Percentiles rank a stretch among this genome's conserved stretches.
Evolutionary conservation across 2,888 invertebrate genomes (phyloP).

Genomic region (Drosophila antonietae): DNA sequence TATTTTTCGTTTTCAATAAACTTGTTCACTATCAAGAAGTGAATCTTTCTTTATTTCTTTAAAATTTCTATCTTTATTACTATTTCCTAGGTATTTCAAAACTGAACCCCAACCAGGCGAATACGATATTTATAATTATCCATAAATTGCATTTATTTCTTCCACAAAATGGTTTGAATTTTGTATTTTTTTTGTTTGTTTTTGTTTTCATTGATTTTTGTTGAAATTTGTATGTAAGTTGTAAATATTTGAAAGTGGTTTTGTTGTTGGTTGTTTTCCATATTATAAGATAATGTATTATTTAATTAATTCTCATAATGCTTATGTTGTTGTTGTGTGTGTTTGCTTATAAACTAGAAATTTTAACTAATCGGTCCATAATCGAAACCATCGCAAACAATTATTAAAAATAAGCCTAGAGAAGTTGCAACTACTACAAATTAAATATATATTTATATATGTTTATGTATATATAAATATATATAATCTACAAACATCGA

Average conservation of each 20-base stretch:
- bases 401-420: conserved; percentile 76
- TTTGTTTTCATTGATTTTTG: conserved; percentile 62
- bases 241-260: conserved; percentile 74
- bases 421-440: conserved; percentile 75
- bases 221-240: conserved; percentile 75
- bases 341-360: conserved; percentile 69
- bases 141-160: conserved; percentile 77
- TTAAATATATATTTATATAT: conserved; percentile 49
- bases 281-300: conserved; percentile 53
- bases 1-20: conserved; percentile 13
- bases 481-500: conserved; percentile 70
- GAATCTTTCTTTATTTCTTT: too few relatives aligned
- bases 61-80: too few relatives aligned
- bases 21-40: not conserved
- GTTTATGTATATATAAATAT: conserved; percentile 13
- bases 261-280: conserved; percentile 47
- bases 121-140: conserved; percentile 58
- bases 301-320: conserved; percentile 62
- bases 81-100: too few relatives aligned
- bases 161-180: conserved; percentile 66
- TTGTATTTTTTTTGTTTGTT: conserved; percentile 43
- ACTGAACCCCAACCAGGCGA: not conserved
- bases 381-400: conserved; percentile 76
- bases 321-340: conserved; percentile 57
- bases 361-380: conserved; percentile 74